These are phyloP conservation scores for Nemotelus pantherinus DNA, from an alignment of 2,888 invertebrate species.

Conservation along the genomic window DNA sequence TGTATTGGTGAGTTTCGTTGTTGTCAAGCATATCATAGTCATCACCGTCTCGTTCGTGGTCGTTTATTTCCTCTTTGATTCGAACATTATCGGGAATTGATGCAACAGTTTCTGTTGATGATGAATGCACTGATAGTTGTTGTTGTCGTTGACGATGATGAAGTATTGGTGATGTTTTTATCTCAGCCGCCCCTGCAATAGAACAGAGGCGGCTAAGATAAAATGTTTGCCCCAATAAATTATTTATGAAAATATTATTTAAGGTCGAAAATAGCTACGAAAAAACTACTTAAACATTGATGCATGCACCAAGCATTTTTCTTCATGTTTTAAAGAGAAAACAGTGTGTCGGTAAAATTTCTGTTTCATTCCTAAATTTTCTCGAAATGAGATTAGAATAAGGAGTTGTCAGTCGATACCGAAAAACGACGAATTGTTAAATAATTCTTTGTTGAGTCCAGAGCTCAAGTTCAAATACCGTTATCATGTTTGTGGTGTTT, in stretches of 20 bases:
- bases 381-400: no score
- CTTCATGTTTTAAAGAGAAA: no score
- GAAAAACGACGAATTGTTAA: no score
- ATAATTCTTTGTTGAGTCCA: no score
- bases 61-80: slow-evolving; percentile 18
- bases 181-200: slow-evolving; percentile 73
- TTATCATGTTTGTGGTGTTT: no score
- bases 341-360: no score
- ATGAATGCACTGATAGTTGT: neutral
- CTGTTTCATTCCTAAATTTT: no score
- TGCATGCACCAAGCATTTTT: neutral
- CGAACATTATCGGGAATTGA: neutral
- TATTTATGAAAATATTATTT: slow-evolving; percentile 32
- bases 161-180: slow-evolving; percentile 59
- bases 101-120: slow-evolving; percentile 12
- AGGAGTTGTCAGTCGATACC: no score
- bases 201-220: slow-evolving; percentile 69
- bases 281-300: neutral
- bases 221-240: slow-evolving; percentile 49
- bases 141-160: slow-evolving; percentile 1
- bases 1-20: neutral
- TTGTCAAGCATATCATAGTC: slow-evolving; percentile 15
- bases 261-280: slow-evolving; percentile 10
- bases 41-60: neutral
- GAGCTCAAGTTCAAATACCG: no score